Base-by-base conservation (phyloP, 2,797 vertebrate species). In the Molossus molossus region DNA sequence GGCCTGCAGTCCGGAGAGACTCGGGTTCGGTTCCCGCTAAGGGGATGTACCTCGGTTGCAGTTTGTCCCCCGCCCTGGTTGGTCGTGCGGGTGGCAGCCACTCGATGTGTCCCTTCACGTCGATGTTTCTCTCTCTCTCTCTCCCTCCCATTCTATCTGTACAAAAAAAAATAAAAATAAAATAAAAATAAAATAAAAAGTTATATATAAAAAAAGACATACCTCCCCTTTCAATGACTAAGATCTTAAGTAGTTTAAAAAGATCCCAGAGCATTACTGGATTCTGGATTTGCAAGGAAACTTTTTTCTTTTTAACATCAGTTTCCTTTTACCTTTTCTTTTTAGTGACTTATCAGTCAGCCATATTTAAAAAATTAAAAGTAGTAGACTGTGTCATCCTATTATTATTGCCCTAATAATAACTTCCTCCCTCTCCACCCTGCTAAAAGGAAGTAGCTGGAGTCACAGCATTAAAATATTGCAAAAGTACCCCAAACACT, bases 371-470 rank as follows among this genome's bases (percentile, higher is more conserved):
- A 53, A 67, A 76, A 2, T 45, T 37, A 75, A 58, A 85, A 70
- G 90, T 83, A 48, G 57, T 55, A 57, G 55, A 90, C 67, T 87
- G 18, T 21, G 12, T 67, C 75, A 70, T 62, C 45, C 55, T 91
- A n/a, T 72, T 93, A 60, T 95, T 95, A 40, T 17, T 87, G 15
- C 77, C 55, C 69, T 94, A 87, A 76, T 76, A 88, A 90, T 92
- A 90, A 65, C 4, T 64, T 53, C n/a, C 27, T 94, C 58, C 62
- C 29, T 94, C 33, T 87, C 50, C 4, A 80, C n/a, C 13, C 33
- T 48, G 33, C 5, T 33, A 23, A 72, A 77, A 96, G 65, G 90
- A 94, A 94, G 80, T 76, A 45, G 40, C 73, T 86, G 27, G 87
- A 90, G 64, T 87, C 73, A 58, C 5, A 87, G 93, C 57, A 27